phyloP scores from a whole-genome alignment of 2,113 vertebrate species.

The Hoplias malabaricus region DNA sequence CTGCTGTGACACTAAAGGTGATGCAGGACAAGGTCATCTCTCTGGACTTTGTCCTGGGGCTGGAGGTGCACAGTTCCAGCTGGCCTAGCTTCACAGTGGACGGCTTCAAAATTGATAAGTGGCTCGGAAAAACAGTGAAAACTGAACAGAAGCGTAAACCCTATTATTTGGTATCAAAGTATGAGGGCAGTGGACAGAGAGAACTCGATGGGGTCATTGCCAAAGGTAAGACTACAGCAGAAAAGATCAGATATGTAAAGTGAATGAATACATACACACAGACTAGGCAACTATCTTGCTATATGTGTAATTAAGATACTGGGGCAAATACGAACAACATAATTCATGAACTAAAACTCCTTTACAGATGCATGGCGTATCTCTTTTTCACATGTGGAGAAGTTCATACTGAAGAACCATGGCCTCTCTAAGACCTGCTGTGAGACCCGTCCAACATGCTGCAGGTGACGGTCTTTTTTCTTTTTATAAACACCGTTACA shows the following conservation, averaged over 20 bases:
- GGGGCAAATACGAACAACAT: no score
- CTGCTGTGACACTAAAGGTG: slow-evolving; percentile 81
- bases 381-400: slow-evolving; percentile 79
- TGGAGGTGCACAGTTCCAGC: slow-evolving; percentile 62
- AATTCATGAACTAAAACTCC: neutral
- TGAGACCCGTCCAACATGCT: slow-evolving; percentile 66
- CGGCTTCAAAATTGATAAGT: slow-evolving; percentile 70
- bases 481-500: no score
- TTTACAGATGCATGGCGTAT: slow-evolving; percentile 70
- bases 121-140: slow-evolving; percentile 80
- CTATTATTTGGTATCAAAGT: slow-evolving; percentile 81
- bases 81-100: slow-evolving; percentile 72
- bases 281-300: no score
- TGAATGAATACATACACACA: no score
- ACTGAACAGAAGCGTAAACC: accelerated
- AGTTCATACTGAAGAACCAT: slow-evolving; percentile 73
- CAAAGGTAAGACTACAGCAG: slow-evolving; percentile 53
- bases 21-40: slow-evolving; percentile 64
- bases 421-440: slow-evolving; percentile 77
- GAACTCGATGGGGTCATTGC: slow-evolving; percentile 53
- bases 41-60: slow-evolving; percentile 81
- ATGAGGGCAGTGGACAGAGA: slow-evolving; percentile 67
- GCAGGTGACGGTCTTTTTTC: slow-evolving; percentile 69
- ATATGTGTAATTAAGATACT: no score
- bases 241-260: neutral